Evolutionary conservation across 2,113 vertebrate genomes (phyloP).

Genomic region (Chaetura pelagica): DNA sequence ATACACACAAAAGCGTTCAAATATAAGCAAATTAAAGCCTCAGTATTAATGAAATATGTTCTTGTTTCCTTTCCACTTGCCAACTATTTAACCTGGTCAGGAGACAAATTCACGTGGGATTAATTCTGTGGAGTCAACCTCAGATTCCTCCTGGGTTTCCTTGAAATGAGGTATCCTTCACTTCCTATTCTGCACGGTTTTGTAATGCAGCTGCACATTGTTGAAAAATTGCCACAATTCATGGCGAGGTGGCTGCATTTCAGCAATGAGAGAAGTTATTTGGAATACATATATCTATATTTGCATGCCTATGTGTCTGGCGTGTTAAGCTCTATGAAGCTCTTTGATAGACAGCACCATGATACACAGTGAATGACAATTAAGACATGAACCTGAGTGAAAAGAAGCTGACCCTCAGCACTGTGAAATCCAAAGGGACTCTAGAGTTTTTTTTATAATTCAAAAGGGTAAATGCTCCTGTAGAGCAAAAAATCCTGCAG

Average conservation of each 20-base stretch:
- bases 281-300: constrained; percentile 44
- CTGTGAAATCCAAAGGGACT: not conserved
- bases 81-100: constrained; percentile 55
- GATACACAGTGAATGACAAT: not conserved
- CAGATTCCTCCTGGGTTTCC: constrained; percentile 26
- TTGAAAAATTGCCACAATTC: constrained; percentile 66
- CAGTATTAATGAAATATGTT: constrained; percentile 29
- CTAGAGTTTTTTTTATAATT: not conserved
- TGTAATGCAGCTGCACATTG: constrained; percentile 57
- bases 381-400: not conserved
- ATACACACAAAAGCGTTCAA: not conserved
- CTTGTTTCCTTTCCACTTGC: not conserved
- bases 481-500: rapidly evolving
- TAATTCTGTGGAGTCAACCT: not conserved
- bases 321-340: constrained; percentile 29
- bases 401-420: not conserved
- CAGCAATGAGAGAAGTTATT: constrained; percentile 58
- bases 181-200: constrained; percentile 27
- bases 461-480: not conserved
- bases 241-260: constrained; percentile 27
- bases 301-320: constrained; percentile 25
- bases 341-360: not conserved
- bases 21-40: constrained; percentile 40
- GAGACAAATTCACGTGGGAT: not conserved
- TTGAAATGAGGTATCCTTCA: constrained; percentile 29